Base-by-base conservation (phyloP, 2,888 invertebrate species). In the Acronicta psi region DNA sequence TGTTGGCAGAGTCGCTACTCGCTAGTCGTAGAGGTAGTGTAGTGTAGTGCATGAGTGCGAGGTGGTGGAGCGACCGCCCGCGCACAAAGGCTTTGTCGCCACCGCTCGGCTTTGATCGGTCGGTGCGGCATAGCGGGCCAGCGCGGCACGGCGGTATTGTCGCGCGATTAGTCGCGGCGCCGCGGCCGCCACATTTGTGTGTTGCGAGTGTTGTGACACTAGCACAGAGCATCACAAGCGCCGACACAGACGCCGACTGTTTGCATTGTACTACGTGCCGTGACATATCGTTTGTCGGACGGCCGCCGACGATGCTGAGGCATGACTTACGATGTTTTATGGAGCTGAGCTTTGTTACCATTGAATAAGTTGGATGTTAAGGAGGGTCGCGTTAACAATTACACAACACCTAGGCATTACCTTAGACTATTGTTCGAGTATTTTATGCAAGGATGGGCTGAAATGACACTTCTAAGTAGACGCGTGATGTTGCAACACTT, bases 191-290 rank as follows among this genome's bases (percentile, higher is more conserved):
- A 73, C 80, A 75, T 73, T 75, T 74, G 75, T 80, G 77, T 72
- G 69, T 75, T 63, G 76, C 72, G 73, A 75, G 80, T 91, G 91
- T 90, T 91, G 88, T 91, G 90, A 92, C 91, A 90, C 81, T 81
- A 69, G 77, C 83, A 84, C 82, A 84, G 75, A 73, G 81, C 86
- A 75, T 87, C 90, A 90, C 80, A 85, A 80, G 83, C 78, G 87
- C 92, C 93, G 91, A 87, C 93, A 91, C 78, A 90, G 84, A 86
- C 82, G 87, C 92, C 92, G 92, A 85, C 89, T 93, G 92, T 93
- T 93, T 93, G 93, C 86, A 89, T 93, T 93, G 92, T 92, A 84
- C 87, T 89, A 90, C 91, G 93, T 91, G 90, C 91, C 88, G 86
- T 88, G 87, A 92, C 92, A 91, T 92, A 91, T 91, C 90, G 91